Percentiles rank a stretch among this genome's conserved stretches.
phyloP scores from a whole-genome alignment of 2,888 invertebrate genomes.

The Ceratothoa steindachneri region DNA sequence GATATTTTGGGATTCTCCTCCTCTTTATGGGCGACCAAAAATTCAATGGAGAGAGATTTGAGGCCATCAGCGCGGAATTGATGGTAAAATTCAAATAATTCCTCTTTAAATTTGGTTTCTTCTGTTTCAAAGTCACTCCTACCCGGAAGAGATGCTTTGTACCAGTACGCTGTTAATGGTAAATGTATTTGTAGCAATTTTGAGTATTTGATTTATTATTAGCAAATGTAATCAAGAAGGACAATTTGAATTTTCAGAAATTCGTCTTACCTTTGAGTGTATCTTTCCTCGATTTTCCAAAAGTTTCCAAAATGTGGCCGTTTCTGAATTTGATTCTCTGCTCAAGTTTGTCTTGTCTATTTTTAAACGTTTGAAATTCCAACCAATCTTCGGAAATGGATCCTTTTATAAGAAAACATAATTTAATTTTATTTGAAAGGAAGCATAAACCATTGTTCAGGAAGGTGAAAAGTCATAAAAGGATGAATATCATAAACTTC shows the following conservation, averaged over 20 bases:
- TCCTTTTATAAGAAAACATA: too few species aligned
- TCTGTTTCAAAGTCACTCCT: not conserved
- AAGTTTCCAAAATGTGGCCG: not conserved
- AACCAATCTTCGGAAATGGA: not conserved
- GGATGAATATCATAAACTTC: too few species aligned
- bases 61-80: conserved; percentile 2
- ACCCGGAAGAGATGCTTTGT: not conserved
- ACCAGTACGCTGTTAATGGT: not conserved
- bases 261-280: not conserved
- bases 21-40: not conserved
- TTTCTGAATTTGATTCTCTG: not conserved
- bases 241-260: not conserved
- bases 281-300: not conserved
- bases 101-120: not conserved
- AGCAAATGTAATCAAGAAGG: too few species aligned
- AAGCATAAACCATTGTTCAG: too few species aligned
- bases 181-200: too few species aligned
- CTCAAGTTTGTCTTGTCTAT: not conserved
- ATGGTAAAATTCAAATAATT: not conserved
- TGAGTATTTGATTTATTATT: too few species aligned
- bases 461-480: too few species aligned
- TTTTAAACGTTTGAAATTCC: not conserved
- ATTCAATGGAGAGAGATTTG: not conserved
- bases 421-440: too few species aligned
- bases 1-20: too few species aligned